Conservation (phyloP, 2,888 invertebrate genomes). For the Rotaria macrura region DNA sequence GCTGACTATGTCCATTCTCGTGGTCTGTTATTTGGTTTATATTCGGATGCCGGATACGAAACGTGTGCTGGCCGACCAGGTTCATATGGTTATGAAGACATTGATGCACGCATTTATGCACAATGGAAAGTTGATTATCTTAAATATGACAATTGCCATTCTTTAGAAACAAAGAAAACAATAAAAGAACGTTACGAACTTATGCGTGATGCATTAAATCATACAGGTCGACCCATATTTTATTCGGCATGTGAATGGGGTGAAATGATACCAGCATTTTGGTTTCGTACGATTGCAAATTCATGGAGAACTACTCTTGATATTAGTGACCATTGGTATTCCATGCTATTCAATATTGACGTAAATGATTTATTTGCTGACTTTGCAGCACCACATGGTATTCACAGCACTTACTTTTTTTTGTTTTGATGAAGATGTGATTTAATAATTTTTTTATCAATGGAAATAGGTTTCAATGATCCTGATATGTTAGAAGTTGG, state of each 20-base stretch:
- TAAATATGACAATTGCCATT: slow-evolving; percentile 11
- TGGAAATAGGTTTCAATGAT: neutral
- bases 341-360: slow-evolving; percentile 7
- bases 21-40: neutral
- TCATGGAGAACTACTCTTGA: neutral
- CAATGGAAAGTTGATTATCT: slow-evolving; percentile 5
- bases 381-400: neutral
- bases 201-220: slow-evolving; percentile 15
- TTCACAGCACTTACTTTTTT: too few relatives aligned
- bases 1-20: slow-evolving; percentile 8
- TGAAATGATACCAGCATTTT: neutral
- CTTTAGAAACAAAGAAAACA: neutral
- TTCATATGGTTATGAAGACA: neutral
- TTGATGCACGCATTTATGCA: neutral
- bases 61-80: slow-evolving; percentile 16
- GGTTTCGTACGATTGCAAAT: neutral
- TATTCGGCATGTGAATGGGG: slow-evolving; percentile 16
- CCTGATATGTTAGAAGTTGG: slow-evolving; percentile 11
- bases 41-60: neutral
- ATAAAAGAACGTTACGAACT: neutral
- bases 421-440: too few relatives aligned
- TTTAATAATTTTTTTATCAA: neutral
- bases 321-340: neutral
- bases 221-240: slow-evolving; percentile 13
- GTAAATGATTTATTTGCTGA: neutral